Evolutionary conservation across 2,113 vertebrate species (phyloP).

Genomic region (Bambusicola thoracicus): DNA sequence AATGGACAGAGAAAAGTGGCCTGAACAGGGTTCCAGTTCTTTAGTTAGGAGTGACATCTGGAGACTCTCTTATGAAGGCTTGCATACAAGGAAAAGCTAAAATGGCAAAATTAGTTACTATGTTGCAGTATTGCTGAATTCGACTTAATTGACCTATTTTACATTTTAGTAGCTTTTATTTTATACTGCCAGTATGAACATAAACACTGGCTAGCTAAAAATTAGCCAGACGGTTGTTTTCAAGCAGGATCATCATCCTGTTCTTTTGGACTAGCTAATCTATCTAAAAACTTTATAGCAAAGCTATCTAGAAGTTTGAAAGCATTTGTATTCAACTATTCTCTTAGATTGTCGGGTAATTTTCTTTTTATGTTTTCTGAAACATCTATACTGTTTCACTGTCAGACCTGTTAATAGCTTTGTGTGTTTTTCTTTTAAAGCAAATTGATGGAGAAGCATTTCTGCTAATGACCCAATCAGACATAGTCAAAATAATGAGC

Average conservation of each 20-base stretch:
- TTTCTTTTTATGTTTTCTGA: not conserved
- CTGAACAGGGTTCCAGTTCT: not conserved
- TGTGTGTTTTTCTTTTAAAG: conserved; percentile 71
- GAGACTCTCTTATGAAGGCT: not conserved
- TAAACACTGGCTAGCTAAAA: not conserved
- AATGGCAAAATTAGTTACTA: not conserved
- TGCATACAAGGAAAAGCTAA: not conserved
- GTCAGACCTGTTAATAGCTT: conserved; percentile 3
- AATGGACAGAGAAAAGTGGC: not conserved
- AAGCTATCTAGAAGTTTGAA: not conserved
- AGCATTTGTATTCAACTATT: not conserved
- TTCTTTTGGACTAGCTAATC: not conserved
- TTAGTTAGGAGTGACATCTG: not conserved
- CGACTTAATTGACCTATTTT: not conserved
- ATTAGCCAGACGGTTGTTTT: not conserved
- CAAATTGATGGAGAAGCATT: conserved; percentile 92
- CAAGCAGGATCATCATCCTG: not conserved
- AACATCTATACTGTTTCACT: not conserved
- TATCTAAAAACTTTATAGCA: not conserved
- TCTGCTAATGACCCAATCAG: conserved; percentile 88
- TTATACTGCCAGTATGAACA: not conserved
- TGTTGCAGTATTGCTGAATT: not conserved
- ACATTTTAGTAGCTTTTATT: not conserved
- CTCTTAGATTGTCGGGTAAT: not conserved
- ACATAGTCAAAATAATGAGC: conserved; percentile 91